Conservation (phyloP, 2,888 invertebrate species). For the Thymelicus lineola region DNA sequence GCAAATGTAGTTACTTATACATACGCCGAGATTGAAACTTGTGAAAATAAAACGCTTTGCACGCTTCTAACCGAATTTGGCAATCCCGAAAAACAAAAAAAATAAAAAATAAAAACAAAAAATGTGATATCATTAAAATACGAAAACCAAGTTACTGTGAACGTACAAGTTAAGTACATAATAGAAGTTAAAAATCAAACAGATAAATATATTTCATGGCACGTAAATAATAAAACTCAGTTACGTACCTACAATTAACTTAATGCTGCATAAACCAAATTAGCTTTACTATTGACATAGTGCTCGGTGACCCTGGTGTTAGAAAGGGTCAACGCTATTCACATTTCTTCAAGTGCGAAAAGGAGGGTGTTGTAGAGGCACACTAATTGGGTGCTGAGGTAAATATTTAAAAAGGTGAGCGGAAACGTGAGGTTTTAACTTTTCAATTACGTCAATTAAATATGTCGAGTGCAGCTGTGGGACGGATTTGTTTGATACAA, state of each 20-base stretch:
- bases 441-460: constrained; percentile 80
- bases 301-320: constrained; percentile 48
- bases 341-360: constrained; percentile 48
- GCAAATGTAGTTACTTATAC: too few species aligned
- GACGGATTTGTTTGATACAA: constrained; percentile 54
- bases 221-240: constrained; percentile 7
- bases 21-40: not conserved
- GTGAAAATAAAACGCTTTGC: not conserved
- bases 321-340: constrained; percentile 46
- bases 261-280: constrained; percentile 60
- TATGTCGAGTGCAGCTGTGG: constrained; percentile 59
- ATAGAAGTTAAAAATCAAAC: not conserved
- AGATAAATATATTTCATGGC: not conserved
- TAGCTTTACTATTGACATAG: constrained; percentile 57
- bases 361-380: constrained; percentile 64
- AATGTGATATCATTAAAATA: not conserved
- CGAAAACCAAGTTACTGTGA: not conserved
- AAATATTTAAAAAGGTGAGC: constrained; percentile 80
- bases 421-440: constrained; percentile 74
- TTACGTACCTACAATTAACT: constrained; percentile 33
- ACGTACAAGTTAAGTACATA: not conserved
- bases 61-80: not conserved
- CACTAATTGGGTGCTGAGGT: constrained; percentile 80
- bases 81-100: not conserved
- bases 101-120: not conserved